Percentiles rank a stretch among this genome's conserved stretches.
Conservation (phyloP, 2,113 vertebrate species). For the Edolisoma coerulescens region DNA sequence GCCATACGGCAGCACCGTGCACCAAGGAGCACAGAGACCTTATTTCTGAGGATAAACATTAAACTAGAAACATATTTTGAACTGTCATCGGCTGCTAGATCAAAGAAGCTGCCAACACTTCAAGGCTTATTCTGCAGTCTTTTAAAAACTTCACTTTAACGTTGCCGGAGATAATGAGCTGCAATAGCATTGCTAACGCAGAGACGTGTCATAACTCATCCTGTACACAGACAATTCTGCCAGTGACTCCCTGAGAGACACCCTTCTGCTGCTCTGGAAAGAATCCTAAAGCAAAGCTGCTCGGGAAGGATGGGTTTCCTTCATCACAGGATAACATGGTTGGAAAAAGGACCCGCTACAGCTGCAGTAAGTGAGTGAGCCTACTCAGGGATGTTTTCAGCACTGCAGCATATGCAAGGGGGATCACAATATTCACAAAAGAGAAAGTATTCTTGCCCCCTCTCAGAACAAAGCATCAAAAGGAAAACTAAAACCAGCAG, state of each 20-base stretch:
- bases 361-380: not conserved
- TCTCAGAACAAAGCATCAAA: not conserved
- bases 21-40: not conserved
- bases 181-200: not conserved
- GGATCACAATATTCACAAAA: not conserved
- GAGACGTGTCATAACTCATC: not conserved
- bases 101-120: constrained; percentile 30
- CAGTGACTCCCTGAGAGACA: not conserved
- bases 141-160: not conserved
- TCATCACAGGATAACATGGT: rapidly evolving
- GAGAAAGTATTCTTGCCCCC: not conserved
- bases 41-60: constrained; percentile 26
- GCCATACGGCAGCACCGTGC: not conserved
- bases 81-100: constrained; percentile 28
- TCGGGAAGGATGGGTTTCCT: not conserved
- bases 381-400: not conserved
- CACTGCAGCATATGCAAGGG: rapidly evolving
- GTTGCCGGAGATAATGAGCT: constrained; percentile 16
- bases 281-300: not conserved
- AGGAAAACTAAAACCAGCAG: not conserved
- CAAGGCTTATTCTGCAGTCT: constrained; percentile 24
- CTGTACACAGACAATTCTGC: not conserved
- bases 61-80: constrained; percentile 38
- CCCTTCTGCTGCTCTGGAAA: not conserved
- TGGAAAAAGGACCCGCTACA: not conserved